Percentiles rank a stretch among this genome's conserved stretches.
Conservation (phyloP, 2,797 vertebrate species). For the Podarcis siculus region DNA sequence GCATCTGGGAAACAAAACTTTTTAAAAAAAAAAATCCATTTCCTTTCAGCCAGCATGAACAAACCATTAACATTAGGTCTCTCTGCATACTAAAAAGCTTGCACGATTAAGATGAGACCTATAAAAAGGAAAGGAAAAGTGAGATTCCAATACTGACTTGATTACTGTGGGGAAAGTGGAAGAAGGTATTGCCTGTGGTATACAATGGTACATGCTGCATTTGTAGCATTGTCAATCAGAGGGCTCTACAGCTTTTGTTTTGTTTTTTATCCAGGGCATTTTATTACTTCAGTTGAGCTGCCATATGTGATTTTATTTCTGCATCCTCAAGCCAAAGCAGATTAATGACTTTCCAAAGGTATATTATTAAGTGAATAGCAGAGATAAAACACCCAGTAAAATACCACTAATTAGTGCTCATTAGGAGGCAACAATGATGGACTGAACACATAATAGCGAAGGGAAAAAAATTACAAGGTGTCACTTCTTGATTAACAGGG, state of each 20-base stretch:
- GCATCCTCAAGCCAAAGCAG: slow-evolving; percentile 43
- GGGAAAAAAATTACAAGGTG: slow-evolving; percentile 23
- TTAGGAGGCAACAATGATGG: slow-evolving; percentile 48
- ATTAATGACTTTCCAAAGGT: slow-evolving; percentile 55
- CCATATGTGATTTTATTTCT: slow-evolving; percentile 37
- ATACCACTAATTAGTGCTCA: slow-evolving; percentile 46
- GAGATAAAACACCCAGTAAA: slow-evolving; percentile 55
- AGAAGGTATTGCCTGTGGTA: slow-evolving; percentile 18
- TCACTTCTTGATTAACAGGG: slow-evolving; percentile 37
- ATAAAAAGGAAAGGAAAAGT: slow-evolving; percentile 42
- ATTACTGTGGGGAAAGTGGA: slow-evolving; percentile 30
- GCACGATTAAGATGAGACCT: slow-evolving; percentile 27
- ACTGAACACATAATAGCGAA: slow-evolving; percentile 37
- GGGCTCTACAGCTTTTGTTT: not conserved
- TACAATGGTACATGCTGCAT: slow-evolving; percentile 19
- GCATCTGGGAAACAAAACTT: slow-evolving; percentile 44
- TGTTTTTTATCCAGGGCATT: slow-evolving; percentile 39
- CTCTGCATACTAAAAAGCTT: slow-evolving; percentile 37
- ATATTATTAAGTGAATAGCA: slow-evolving; percentile 44
- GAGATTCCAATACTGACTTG: slow-evolving; percentile 7
- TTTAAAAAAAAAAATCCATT: slow-evolving; percentile 35
- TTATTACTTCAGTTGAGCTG: slow-evolving; percentile 24
- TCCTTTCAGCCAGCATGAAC: slow-evolving; percentile 48
- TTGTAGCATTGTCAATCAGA: slow-evolving; percentile 31
- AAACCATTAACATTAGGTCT: slow-evolving; percentile 37